Conservation (phyloP, 1,140 invertebrate species). For the Rhizoglyphus robini region DNA sequence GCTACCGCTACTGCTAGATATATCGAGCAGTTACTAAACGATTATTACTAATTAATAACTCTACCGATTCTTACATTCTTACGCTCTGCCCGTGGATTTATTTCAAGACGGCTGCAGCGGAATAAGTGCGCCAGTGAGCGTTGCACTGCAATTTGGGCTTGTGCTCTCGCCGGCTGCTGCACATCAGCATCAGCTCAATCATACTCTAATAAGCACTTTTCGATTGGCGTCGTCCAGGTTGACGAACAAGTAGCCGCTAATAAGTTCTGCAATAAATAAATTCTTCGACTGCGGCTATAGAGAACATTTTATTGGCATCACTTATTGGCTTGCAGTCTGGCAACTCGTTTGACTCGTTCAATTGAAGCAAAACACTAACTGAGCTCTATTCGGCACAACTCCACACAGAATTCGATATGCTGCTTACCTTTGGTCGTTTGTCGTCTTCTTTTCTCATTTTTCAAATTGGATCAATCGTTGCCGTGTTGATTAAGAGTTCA, state of each 20-base stretch:
- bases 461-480: background rate
- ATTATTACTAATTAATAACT: background rate
- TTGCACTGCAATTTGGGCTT: background rate
- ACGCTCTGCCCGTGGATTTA: background rate
- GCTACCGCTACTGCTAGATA: background rate
- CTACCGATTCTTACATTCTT: background rate
- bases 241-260: background rate
- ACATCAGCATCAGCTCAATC: background rate
- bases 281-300: background rate
- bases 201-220: background rate
- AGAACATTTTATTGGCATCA: background rate
- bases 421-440: background rate
- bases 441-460: background rate
- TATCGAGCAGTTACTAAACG: background rate
- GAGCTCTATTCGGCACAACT: background rate
- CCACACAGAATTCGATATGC: too few species aligned
- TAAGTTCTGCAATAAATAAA: background rate
- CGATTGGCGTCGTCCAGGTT: background rate
- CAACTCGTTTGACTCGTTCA: background rate
- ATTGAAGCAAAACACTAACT: background rate
- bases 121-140: background rate
- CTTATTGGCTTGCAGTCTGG: background rate
- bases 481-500: too few species aligned
- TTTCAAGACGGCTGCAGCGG: background rate
- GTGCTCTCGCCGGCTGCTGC: background rate